Base-by-base conservation (phyloP, 2,888 invertebrate genomes). In the Notocelia uddmanniana region DNA sequence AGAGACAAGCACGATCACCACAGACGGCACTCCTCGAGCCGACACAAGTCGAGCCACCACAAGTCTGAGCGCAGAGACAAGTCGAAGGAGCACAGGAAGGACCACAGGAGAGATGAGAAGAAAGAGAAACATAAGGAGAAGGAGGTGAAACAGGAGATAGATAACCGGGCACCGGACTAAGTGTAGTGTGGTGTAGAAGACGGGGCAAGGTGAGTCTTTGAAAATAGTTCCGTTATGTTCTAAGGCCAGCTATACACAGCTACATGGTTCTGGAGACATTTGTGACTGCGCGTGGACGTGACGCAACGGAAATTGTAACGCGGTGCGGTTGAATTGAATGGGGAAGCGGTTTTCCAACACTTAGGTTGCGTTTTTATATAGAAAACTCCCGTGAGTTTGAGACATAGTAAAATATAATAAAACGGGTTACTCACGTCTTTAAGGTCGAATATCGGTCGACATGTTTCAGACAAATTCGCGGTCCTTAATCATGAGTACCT, bases 141-240 rank as follows among this genome's bases (percentile, higher is more conserved):
- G 10, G 89, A 89, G 81, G 82, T 88, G 82, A 85, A 87, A 69
- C 83, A 84, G 45, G 80, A 81, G 15, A 83, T 86, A 54, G 84
- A 87, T 1, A 88, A 90, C 58, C 85, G 88, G 59, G 87, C 92
- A 58, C 92, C 92, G 0, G 92, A 92, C 83, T 92, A 92, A 82
- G 45, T 45, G 45, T 78, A 64, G 55, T 45, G 45, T 78, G 64
- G 55, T 55, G 54, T 45, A n/a, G 26, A n/a, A 23, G 69, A 26
- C 34, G 18, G 59, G 70, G n/a, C 11, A 37, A 34, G n/a, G 31
- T 9, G 18, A 57, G 45, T 45, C 45, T 45, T n/a, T n/a, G 13
- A 37, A n/a, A 3, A 45, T 45, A 45, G 45, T 45, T 45, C 45
- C n/a, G 45, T 45, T 45, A 26, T 5, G 26, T 26, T 8, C 45